These are phyloP conservation scores for Phasianus colchicus DNA, from an alignment of 2,113 vertebrate genomes.

Conservation along the genomic window DNA sequence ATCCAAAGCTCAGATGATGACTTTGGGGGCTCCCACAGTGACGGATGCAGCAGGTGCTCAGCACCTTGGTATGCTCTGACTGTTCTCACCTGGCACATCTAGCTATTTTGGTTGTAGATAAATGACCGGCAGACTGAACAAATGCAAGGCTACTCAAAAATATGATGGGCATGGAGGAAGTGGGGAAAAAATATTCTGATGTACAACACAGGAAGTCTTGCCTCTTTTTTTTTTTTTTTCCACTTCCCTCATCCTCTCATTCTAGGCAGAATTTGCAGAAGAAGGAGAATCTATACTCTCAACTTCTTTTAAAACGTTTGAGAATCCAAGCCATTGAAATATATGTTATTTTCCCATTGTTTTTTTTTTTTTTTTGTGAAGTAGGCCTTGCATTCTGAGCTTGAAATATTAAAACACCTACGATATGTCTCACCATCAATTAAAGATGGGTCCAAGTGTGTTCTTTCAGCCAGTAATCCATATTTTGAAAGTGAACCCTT, in stretches of 20 bases:
- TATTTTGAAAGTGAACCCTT: conserved; percentile 35
- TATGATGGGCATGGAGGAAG: neutral
- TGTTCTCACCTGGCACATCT: neutral
- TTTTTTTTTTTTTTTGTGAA: neutral
- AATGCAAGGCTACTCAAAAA: neutral
- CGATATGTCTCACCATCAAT: neutral
- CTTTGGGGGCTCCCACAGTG: neutral
- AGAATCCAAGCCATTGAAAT: neutral
- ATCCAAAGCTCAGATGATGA: neutral
- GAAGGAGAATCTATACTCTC: neutral
- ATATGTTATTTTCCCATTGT: neutral
- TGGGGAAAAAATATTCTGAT: neutral
- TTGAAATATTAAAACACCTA: neutral
- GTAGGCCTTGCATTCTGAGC: neutral
- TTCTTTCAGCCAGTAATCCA: neutral
- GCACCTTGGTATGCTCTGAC: conserved; percentile 40
- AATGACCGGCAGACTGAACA: neutral
- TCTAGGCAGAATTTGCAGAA: neutral
- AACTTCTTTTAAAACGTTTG: neutral
- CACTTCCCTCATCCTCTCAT: neutral
- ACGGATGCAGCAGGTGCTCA: neutral
- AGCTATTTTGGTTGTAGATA: neutral
- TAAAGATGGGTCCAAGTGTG: neutral
- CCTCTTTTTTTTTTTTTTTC: neutral
- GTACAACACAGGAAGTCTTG: neutral